These are phyloP conservation scores for Orestias chungarensis DNA, from an alignment of 2,797 vertebrate genomes.

Conservation along the genomic window DNA sequence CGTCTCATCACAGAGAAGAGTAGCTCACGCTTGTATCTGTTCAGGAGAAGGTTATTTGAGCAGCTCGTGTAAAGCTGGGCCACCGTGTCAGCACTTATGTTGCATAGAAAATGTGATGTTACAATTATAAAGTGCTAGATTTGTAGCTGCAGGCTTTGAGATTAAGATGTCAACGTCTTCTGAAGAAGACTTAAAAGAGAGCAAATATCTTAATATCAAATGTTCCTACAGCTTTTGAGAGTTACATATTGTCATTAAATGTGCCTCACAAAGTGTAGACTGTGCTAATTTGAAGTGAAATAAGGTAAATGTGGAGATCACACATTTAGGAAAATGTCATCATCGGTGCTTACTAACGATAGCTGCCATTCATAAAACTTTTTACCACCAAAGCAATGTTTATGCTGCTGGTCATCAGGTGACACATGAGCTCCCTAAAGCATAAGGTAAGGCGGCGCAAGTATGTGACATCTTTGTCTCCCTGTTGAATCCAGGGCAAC, in stretches of 20 bases:
- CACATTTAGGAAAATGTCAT: background rate
- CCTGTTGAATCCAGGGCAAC: slow-evolving; percentile 24
- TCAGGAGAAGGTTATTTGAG: background rate
- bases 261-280: background rate
- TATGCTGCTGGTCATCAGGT: background rate
- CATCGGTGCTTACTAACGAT: background rate
- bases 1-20: slow-evolving; percentile 1
- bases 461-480: slow-evolving; percentile 35
- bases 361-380: background rate
- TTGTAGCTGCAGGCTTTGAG: background rate
- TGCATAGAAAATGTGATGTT: background rate
- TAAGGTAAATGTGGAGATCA: background rate
- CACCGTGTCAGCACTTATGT: background rate
- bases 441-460: slow-evolving; percentile 5
- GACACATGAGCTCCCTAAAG: background rate
- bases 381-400: background rate
- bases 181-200: background rate
- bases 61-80: background rate
- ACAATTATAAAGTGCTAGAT: background rate
- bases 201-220: background rate
- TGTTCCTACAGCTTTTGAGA: background rate
- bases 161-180: background rate
- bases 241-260: background rate
- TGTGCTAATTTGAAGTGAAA: background rate
- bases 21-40: background rate